Base-by-base conservation (phyloP, 2,797 vertebrate genomes). In the Spinibarbus caldwelli region DNA sequence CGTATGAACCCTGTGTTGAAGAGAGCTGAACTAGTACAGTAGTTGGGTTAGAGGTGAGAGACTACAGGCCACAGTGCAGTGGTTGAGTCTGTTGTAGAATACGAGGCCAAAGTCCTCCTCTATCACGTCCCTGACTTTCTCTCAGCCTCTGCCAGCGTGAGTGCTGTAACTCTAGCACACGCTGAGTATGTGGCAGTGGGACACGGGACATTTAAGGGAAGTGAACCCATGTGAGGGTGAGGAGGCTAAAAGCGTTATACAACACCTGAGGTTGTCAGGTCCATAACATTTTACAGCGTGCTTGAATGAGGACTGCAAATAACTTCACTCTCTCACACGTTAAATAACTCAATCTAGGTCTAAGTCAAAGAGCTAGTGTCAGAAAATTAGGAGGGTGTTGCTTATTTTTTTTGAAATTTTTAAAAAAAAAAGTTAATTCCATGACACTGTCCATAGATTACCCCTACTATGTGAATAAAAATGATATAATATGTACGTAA, bases 201-300 rank as follows among this genome's bases (percentile, higher is more conserved):
- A 94, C 93, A 94, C 92, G 91, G 81, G 93, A 94, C 93, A 94
- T 94, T 95, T 93, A 92, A 91, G 93, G 90, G 92, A 92, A 93
- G 93, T 93, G 92, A 93, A 93, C 91, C 91, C 89, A 78, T 86
- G 89, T 92, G 75, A 90, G 89, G 91, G 89, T 88, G 89, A 90
- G 88, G 86, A 79, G 86, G 80, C 88, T 91, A 90, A 93, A 91
- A 91, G 79, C 85, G 89, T 90, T 82, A 89, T 83, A 67, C 91
- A 91, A 90, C 91, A 89, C 93, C 83, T 1, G 38, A 90, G 91
- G 89, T 90, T 90, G 90, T 90, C 86, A 80, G 90, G 91, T 92
- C 89, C 87, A 26, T 82, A 85, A 89, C 67, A 86, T 83, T 86
- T 83, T 71, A 62, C 38, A 76, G 76, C 34, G n/a, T n/a, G n/a